Conservation (phyloP, 2,888 invertebrate species). For the Electrophaes corylata region DNA sequence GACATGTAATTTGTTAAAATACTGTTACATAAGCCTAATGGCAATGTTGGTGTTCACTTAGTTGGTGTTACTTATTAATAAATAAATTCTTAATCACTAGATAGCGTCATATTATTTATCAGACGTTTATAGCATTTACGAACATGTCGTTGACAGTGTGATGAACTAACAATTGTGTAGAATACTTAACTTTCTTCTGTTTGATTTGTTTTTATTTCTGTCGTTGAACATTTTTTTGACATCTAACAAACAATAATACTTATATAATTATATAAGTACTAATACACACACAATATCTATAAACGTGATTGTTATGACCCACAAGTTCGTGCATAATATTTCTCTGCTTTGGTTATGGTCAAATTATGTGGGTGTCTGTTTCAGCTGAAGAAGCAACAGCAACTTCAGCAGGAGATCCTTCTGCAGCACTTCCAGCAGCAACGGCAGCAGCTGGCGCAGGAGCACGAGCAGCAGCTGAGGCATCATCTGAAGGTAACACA, state of each 20-base stretch:
- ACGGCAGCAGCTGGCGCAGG: slow-evolving; percentile 94
- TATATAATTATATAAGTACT: background rate
- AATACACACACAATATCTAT: background rate
- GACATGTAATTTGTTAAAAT: too few relatives aligned
- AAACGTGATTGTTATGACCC: slow-evolving; percentile 5
- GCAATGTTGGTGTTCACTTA: too few relatives aligned
- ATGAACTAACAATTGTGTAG: too few relatives aligned
- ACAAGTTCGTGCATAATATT: slow-evolving; percentile 1
- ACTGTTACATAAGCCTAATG: too few relatives aligned
- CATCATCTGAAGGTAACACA: slow-evolving; percentile 92
- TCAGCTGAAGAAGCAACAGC: slow-evolving; percentile 97
- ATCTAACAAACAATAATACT: background rate
- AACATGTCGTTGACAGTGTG: too few relatives aligned
- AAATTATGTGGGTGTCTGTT: slow-evolving; percentile 54
- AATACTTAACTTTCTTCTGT: too few relatives aligned
- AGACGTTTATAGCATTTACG: too few relatives aligned
- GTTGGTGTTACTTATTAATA: too few relatives aligned
- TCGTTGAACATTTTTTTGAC: background rate
- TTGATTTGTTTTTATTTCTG: too few relatives aligned
- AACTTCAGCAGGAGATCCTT: slow-evolving; percentile 95
- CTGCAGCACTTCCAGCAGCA: slow-evolving; percentile 96
- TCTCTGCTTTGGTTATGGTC: slow-evolving; percentile 26
- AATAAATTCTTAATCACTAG: too few relatives aligned
- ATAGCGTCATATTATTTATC: too few relatives aligned
- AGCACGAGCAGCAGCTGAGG: slow-evolving; percentile 95